Evolutionary conservation across 1,140 invertebrate genomes (phyloP).

Genomic region (Orchestia grillus): DNA sequence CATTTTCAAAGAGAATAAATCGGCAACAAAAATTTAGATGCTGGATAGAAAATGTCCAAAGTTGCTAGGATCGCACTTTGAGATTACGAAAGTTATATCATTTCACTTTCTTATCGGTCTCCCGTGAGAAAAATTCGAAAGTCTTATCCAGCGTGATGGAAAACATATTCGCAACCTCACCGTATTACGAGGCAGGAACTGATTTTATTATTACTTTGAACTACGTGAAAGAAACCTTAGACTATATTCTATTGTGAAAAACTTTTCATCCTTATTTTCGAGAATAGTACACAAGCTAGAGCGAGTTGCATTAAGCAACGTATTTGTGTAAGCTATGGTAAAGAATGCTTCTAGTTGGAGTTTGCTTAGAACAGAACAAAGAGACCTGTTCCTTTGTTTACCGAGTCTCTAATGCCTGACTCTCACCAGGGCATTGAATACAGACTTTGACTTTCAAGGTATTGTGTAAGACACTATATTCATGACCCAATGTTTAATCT

Average conservation of each 20-base stretch:
- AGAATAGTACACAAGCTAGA: not conserved
- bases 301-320: not conserved
- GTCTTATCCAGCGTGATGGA: not conserved
- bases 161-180: not conserved
- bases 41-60: not conserved
- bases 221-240: not conserved
- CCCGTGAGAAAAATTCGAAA: not conserved
- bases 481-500: not conserved
- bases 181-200: not conserved
- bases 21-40: not conserved
- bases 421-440: not conserved
- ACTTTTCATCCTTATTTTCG: not conserved
- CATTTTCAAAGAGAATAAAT: not conserved
- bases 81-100: not conserved
- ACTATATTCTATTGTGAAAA: not conserved
- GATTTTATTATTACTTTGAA: not conserved
- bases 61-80: not conserved
- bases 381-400: not conserved
- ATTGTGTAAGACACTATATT: not conserved
- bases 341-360: not conserved
- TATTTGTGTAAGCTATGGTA: not conserved
- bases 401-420: not conserved
- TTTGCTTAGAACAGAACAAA: not conserved
- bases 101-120: not conserved
- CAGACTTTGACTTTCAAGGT: not conserved